Percentiles rank a stretch among this genome's conserved stretches.
Evolutionary conservation across 2,888 invertebrate genomes (phyloP).

Genomic region (Lordiphosa andalusiaca): DNA sequence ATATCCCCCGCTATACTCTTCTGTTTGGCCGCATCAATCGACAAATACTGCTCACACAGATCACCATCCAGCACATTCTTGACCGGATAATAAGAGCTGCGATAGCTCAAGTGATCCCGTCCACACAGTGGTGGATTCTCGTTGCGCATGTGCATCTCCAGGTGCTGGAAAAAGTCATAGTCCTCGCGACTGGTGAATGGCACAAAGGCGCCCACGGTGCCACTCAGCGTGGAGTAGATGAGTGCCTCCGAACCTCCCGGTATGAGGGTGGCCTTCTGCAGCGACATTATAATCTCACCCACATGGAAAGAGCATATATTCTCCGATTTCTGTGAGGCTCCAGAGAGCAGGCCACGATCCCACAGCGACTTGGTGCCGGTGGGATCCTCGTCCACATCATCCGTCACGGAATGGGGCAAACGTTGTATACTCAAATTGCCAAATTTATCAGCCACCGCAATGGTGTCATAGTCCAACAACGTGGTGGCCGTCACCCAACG

Average conservation of each 20-base stretch:
- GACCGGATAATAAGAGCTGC: slow-evolving; percentile 96
- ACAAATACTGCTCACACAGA: slow-evolving; percentile 98
- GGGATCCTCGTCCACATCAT: slow-evolving; percentile 99
- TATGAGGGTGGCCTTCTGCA: slow-evolving; percentile 97
- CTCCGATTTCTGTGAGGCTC: slow-evolving; percentile 98
- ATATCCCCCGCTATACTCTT: slow-evolving; percentile 96
- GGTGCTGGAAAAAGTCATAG: slow-evolving; percentile 99
- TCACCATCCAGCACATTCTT: slow-evolving; percentile 99
- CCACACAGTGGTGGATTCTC: slow-evolving; percentile 98
- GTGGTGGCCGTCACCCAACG: slow-evolving; percentile 96
- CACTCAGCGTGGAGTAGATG: slow-evolving; percentile 97
- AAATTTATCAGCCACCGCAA: slow-evolving; percentile 98
- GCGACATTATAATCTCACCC: slow-evolving; percentile 96
- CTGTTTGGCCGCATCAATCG: slow-evolving; percentile 95
- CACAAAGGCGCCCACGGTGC: slow-evolving; percentile 94
- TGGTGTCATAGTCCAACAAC: slow-evolving; percentile 96
- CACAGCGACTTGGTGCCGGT: slow-evolving; percentile 98
- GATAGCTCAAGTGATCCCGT: slow-evolving; percentile 96
- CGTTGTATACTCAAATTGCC: slow-evolving; percentile 96
- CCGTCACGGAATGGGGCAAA: slow-evolving; percentile 93
- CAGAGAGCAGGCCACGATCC: slow-evolving; percentile 95
- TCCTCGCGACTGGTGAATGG: slow-evolving; percentile 98
- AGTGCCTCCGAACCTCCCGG: slow-evolving; percentile 98
- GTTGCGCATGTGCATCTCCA: slow-evolving; percentile 99
- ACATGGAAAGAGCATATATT: slow-evolving; percentile 95